A percentile compares a stretch with the other conserved stretches of the same genome.
Conservation (phyloP, 2,113 vertebrate species). For the Calidris pygmaea region DNA sequence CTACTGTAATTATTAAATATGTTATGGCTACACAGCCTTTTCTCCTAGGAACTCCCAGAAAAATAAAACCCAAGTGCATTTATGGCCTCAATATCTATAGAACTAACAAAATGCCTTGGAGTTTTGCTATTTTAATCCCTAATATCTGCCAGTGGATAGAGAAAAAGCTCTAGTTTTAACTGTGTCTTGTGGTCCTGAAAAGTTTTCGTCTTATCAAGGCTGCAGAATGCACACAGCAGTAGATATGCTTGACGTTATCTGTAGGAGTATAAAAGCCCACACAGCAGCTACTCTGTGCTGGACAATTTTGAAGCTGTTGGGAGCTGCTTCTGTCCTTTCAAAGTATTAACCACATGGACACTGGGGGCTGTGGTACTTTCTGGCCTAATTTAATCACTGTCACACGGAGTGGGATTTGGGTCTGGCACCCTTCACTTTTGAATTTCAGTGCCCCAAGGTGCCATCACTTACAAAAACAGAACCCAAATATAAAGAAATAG, state of each 20-base stretch:
- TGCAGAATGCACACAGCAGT: conserved; percentile 35
- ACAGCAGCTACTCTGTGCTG: conserved; percentile 20
- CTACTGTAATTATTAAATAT: not conserved
- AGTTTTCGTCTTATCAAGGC: conserved; percentile 60
- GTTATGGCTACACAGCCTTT: not conserved
- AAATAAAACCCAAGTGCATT: not conserved
- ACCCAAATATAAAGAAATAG: not conserved
- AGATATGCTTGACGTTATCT: conserved; percentile 36
- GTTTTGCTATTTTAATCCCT: conserved; percentile 18
- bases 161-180: conserved; percentile 46
- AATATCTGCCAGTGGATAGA: not conserved
- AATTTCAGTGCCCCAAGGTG: conserved; percentile 16
- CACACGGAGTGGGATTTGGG: not conserved
- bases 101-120: not conserved
- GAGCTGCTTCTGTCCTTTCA: conserved; percentile 49
- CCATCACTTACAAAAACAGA: not conserved
- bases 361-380: conserved; percentile 27
- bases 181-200: not conserved
- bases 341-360: conserved; percentile 39
- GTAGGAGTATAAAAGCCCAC: conserved; percentile 45
- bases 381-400: conserved; percentile 60
- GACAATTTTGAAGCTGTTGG: conserved; percentile 49
- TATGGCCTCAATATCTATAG: not conserved
- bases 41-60: not conserved
- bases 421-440: conserved; percentile 31